phyloP scores from a whole-genome alignment of 2,888 invertebrate genomes.

The Operophtera brumata region DNA sequence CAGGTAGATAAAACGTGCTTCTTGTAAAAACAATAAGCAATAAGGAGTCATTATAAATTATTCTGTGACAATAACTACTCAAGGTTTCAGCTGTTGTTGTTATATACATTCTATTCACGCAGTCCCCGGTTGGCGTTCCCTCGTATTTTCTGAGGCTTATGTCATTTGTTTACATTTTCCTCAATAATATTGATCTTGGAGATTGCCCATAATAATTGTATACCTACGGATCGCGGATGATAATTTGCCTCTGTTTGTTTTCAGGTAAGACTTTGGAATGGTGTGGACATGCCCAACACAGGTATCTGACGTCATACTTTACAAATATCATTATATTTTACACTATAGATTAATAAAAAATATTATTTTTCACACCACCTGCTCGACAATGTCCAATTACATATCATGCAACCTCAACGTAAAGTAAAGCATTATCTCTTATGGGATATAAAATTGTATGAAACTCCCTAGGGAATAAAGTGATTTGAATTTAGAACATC shows the following conservation, averaged over 20 bases:
- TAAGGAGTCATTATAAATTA: background rate
- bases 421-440: no score
- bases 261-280: constrained; percentile 8
- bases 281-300: background rate
- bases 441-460: no score
- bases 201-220: constrained; percentile 16
- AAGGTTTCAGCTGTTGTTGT: no score
- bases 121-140: background rate
- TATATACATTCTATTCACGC: constrained; percentile 13
- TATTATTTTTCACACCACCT: no score
- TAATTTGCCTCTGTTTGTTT: constrained; percentile 9
- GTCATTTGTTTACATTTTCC: constrained; percentile 35
- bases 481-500: no score
- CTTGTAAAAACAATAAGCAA: background rate
- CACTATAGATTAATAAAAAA: no score
- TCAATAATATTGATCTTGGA: constrained; percentile 27
- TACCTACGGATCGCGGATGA: background rate
- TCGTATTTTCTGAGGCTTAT: constrained; percentile 22
- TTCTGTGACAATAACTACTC: background rate
- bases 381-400: no score
- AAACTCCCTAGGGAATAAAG: no score
- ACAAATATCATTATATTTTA: no score
- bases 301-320: no score
- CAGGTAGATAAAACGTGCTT: constrained; percentile 5
- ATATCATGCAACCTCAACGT: no score